Conservation (phyloP, 2,888 invertebrate species). For the Eulithis prunata region DNA sequence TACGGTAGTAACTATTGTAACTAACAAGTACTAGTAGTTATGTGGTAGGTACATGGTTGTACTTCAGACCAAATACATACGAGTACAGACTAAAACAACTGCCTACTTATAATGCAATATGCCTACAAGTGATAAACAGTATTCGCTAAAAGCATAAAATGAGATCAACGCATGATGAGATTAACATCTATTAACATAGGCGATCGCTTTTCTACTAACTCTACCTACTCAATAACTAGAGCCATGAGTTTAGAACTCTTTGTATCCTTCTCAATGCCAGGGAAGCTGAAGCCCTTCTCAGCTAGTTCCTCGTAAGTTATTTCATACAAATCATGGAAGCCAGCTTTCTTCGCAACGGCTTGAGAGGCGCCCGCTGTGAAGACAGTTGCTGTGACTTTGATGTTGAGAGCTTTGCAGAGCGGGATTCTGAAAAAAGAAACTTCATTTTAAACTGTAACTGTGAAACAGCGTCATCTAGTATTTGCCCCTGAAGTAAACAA, state of each 20-base stretch:
- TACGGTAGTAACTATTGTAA: too few relatives aligned
- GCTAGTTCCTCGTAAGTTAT: conserved; percentile 77
- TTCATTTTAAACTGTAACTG: background rate
- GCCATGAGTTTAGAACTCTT: conserved; percentile 77
- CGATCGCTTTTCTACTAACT: too few relatives aligned
- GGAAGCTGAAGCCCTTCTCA: conserved; percentile 68
- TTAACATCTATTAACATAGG: background rate
- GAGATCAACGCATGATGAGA: background rate
- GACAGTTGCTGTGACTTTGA: conserved; percentile 77
- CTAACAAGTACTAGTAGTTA: too few relatives aligned
- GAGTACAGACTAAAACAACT: too few relatives aligned
- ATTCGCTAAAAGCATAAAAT: background rate
- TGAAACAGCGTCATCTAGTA: conserved; percentile 9
- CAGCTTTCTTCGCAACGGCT: conserved; percentile 76
- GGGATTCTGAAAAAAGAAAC: conserved; percentile 64
- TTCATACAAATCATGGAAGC: conserved; percentile 70
- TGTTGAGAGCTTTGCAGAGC: conserved; percentile 75
- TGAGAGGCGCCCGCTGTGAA: conserved; percentile 83
- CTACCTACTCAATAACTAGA: conserved; percentile 60
- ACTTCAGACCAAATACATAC: too few relatives aligned
- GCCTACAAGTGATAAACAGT: too few relatives aligned
- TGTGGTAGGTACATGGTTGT: too few relatives aligned
- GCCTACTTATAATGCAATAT: too few relatives aligned
- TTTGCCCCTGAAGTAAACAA: too few relatives aligned
- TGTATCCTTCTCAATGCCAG: conserved; percentile 70